Evolutionary conservation across 2,113 vertebrate genomes (phyloP), one percentile per base, ranked within the genome.

Genomic region (Petrocephalus zakoni): DNA sequence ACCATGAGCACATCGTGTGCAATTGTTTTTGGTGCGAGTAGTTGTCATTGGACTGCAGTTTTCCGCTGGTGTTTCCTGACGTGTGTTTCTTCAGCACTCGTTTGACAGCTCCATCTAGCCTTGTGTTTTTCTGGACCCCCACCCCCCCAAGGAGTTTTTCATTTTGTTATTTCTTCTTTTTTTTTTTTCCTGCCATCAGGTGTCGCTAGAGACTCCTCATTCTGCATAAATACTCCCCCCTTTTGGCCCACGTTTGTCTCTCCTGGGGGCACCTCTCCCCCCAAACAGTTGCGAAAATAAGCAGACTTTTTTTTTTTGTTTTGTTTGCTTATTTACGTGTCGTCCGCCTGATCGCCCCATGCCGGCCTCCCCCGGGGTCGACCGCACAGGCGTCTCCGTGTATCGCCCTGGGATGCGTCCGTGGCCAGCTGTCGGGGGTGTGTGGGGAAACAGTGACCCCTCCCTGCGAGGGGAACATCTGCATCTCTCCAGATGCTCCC

Each of bases 21-120:
- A 53, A 91, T 92, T 90, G 90, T 94, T 91, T 93, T 86, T 90
- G 89, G 87, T 89, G 89, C 89, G 93, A 82, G 90, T 89, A 89
- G 0, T 51, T 64, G 81, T 49, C 22, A 25, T 72, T 83, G 22
- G 88, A 49, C 52, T n/a, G 47, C 42, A 49, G 22, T 49, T 89
- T n/a, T 29, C 51, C 56, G 5, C 37, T 11, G 6, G 29, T 13
- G 17, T 88, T 53, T 56, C 25, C 49, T 34, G 22, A 9, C 49
- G 13, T 17, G 52, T 53, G 15, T 49, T 85, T 37, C 19, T 25
- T 75, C 2, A 25, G 46, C 56, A 9, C 68, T 68, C 25, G 0
- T 85, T 49, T 88, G 29, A 84, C 29, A 64, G 42, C 29, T 72
- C 25, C 58, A 47, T 86, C 25, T 10, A 46, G 42, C 25, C 68